Conservation (phyloP, 2,888 invertebrate genomes). For the Pharmacophagus antenor region DNA sequence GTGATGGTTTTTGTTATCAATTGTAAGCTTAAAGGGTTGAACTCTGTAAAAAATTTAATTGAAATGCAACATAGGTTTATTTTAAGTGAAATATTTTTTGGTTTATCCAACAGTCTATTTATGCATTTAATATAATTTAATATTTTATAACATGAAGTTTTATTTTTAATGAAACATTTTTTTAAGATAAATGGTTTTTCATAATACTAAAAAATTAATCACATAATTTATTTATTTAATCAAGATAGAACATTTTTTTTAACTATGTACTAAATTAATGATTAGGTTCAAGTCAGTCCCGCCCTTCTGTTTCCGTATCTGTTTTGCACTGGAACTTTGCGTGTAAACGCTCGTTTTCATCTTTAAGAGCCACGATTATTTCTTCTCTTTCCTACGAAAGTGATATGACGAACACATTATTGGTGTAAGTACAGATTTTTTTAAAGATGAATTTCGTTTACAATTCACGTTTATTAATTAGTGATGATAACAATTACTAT, state of each 20-base stretch:
- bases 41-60: conserved; percentile 1
- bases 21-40: conserved; percentile 1
- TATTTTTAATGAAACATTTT: not conserved
- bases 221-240: no score
- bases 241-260: not conserved
- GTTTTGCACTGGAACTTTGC: conserved; percentile 61
- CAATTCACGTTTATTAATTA: no score
- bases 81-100: not conserved
- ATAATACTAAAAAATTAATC: no score
- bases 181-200: not conserved
- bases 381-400: conserved; percentile 72
- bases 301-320: conserved; percentile 33
- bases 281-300: not conserved
- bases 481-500: no score
- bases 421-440: no score
- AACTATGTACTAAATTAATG: not conserved
- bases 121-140: conserved; percentile 24
- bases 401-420: no score
- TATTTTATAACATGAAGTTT: conserved; percentile 3
- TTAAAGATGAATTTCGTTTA: no score
- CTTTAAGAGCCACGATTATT: conserved; percentile 69
- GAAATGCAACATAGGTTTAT: not conserved
- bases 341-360: conserved; percentile 70
- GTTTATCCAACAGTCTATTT: conserved; percentile 3
- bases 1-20: conserved; percentile 11